Base-by-base conservation (phyloP, 2,797 vertebrate species). In the Micropoecilia bifurca region DNA sequence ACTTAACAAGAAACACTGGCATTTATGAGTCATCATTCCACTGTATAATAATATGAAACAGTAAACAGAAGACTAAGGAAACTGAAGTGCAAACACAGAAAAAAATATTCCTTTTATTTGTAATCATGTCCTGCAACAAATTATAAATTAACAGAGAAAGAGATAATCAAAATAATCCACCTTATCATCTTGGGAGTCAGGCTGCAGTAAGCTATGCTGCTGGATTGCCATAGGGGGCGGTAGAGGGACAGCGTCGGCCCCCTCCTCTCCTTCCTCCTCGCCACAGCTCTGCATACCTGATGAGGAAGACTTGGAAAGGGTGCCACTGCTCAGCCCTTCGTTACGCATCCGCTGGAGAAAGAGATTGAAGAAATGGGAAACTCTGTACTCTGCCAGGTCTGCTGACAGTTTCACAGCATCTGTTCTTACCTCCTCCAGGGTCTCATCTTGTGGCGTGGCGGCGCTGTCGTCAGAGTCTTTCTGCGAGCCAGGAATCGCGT, bases 231-330 rank as follows among this genome's bases (percentile, higher is more conserved):
- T 99, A 0, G 98, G 98, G 1, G 98, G 98, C 3, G 98, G 98
- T 6, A 99, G 96, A 0, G 98, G 98, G 39, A 98, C 97, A 0
- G 98, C 95, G 0, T 99, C 98, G 0, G 98, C 95, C 0, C 98
- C 98, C 86, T 99, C 98, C 84, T 99, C 98, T 0, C 98, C 98
- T 89, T 99, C 98, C 83, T 99, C 98, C 86, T 99, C 98, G 2
- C 98, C 98, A 0, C 98, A 99, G 95, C 98, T 99, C 95, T 99
- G 98, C 98, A 99, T 99, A 75, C 98, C 98, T 0, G 98, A 99
- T 0, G 98, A 99, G 1, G 98, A 99, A 2, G 98, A 99, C 90
- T 99, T 99, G 39, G 98, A 99, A 33, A 99, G 95, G 0, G 98
- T 99, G n/a, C 98, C 98, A 2, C 98, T 99, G 96, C 98, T 98